Evolutionary conservation across 2,888 invertebrate species (phyloP), one percentile per base, ranked within the genome.

Genomic region (Hybos culiciformis): DNA sequence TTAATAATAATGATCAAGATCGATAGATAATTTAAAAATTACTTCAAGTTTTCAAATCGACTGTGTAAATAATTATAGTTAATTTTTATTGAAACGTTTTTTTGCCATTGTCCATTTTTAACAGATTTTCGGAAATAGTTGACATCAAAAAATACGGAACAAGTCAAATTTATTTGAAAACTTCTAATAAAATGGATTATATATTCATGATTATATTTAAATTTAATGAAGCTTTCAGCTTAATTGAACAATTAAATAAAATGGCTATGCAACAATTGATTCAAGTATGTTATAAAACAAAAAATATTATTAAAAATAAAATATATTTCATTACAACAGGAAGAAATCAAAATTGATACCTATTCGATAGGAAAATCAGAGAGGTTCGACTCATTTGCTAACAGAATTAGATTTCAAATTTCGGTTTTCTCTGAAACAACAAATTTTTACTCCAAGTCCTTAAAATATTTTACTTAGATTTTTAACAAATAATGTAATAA

Each of bases 211-310:
- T 96, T 78, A 83, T 97, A 57, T 67, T 92, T 51, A 83, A 80
- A 59, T 85, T 87, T 59, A 78, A 77, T 42, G 94, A 97, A 63
- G 91, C 93, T 0, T 93, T 83, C 64, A 75, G 80, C 14, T 65
- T 97, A 53, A 93, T 96, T 81, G 86, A 92, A 58, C 96, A 96
- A 62, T 70, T 98, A 33, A 90, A 92, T 42, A 96, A 96, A 70
- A 79, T 96, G 69, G 94, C 96, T 44, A 94, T 97, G 81, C 92
- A 91, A 73, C 80, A 84, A 78, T 48, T 62, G 37, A 65, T 66
- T 44, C 59, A 60, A 50, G 59, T 59, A 42, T n/a, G n/a, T n/a
- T 8, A 42, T 33, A 29, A 3, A 12, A 15, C 26, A 5, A 39
- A 23, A 19, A 20, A 3, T 2, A 4, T 1, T 17, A 39, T 17